Base-by-base conservation (phyloP, 2,113 vertebrate genomes). In the Ardeotis arabs region DNA sequence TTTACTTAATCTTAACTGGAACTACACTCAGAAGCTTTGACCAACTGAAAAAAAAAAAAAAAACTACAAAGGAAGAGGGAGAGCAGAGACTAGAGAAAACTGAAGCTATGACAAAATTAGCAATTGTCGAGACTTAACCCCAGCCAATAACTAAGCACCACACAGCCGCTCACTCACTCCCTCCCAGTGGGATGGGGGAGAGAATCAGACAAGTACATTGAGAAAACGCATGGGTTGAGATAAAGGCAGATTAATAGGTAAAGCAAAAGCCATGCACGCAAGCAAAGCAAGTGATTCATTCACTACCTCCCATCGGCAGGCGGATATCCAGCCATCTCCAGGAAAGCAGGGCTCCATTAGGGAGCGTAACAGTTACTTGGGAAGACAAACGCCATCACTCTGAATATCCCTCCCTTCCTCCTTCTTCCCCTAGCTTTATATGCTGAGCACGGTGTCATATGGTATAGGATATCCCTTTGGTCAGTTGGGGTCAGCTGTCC, bases 251-350 rank as follows among this genome's bases (percentile, higher is more conserved):
- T 84, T 55, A 59, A 29, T 45, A 90, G 35, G 3, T 45, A 81
- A 76, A 25, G 2, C 5, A 69, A 81, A 77, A 68, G 5, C 8
- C 25, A 0, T 3, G 0, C 1, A 0, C 1, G 1, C 5, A 77
- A 59, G 28, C 21, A 77, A 81, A 73, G 12, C 0, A 33, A 55
- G 14, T 10, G 60, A 29, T 27, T 41, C 7, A 11, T 72, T 67
- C 9, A n/a, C 4, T 53, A 9, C 8, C 82, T 47, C 9, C 13
- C 0, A 52, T 37, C 41, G 41, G 41, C 16, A 47, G 25, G 3
- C 23, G 73, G 31, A 5, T 68, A 9, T 44, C 73, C 23, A 77
- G 3, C 31, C 8, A 29, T 22, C 24, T 55, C 16, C 39, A 69
- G 31, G 6, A 77, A 55, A 66, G 3, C 12, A 37, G 25, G 7